Base-by-base conservation (phyloP, 2,888 invertebrate species). In the Pardosa pseudoannulata region DNA sequence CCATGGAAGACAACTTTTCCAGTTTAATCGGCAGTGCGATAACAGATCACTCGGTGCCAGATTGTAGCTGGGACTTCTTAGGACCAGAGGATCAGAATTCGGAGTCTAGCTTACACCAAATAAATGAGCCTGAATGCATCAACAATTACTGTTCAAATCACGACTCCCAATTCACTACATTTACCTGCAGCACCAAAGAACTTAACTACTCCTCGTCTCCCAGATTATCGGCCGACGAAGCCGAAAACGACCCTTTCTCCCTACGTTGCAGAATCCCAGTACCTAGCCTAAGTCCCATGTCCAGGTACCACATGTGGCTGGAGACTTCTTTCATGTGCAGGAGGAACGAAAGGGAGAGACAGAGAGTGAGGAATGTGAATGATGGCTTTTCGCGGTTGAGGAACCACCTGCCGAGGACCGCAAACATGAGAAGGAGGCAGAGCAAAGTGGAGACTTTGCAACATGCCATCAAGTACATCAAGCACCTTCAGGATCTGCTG, bases 361-460 rank as follows among this genome's bases (percentile, higher is more conserved):
- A 90, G 67, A 89, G 92, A 31, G 92, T 92, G 13, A 88, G 91
- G 16, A 91, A 90, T 88, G 91, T 92, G 0, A 92, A 92, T 79
- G 91, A 91, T 16, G 92, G 91, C n/a, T 92, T 91, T 85, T 91
- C 91, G 39, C 88, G 89, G 29, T 85, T 92, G 46, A 81, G 91
- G 41, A 89, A 89, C n/a, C 90, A 90, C 75, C 88, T 92, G 31
- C 92, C 92, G 5, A 67, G 90, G 28, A 41, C 23, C 1, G 64
- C 27, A 11, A 71, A 79, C 19, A 80, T 87, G 29, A 32, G 73
- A 9, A 80, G 91, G 28, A 87, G 91, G 27, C 89, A 91, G 72
- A 91, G 91, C 87, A 91, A 91, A 89, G 91, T 91, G 56, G 91
- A 91, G 89, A 91, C 91, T 0, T 89, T 91, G n/a, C 90, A 91